These are phyloP conservation scores for Tineola bisselliella DNA, from an alignment of 2,888 invertebrate species.

Conservation along the genomic window DNA sequence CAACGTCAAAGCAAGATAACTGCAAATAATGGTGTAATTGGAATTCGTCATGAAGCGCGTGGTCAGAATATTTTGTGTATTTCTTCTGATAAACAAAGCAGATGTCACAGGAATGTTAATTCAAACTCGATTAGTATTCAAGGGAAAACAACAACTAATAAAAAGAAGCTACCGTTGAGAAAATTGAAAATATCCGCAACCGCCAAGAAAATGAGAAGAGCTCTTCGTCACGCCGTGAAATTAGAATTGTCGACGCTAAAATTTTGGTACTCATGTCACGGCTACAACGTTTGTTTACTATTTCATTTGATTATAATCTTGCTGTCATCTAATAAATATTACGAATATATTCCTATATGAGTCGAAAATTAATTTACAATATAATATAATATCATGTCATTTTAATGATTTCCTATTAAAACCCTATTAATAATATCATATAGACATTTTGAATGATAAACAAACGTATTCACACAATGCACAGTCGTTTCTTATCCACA, in stretches of 20 bases:
- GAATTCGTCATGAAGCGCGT: not conserved
- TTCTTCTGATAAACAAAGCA: constrained; percentile 17
- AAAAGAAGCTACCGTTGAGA: constrained; percentile 55
- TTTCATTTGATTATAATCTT: constrained; percentile 42
- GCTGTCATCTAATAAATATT: not conserved
- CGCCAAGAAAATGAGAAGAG: constrained; percentile 58
- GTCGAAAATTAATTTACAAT: too few species aligned
- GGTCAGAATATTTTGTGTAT: not conserved
- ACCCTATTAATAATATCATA: too few species aligned
- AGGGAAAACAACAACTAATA: constrained; percentile 63
- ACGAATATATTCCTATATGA: not conserved
- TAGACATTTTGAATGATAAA: too few species aligned
- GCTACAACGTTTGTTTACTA: constrained; percentile 50
- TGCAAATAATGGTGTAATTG: not conserved
- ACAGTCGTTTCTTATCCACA: too few species aligned
- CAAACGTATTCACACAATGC: too few species aligned
- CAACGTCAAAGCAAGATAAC: not conserved
- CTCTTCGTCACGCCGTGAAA: constrained; percentile 58
- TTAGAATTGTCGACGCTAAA: constrained; percentile 39
- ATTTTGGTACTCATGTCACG: constrained; percentile 45
- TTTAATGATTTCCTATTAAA: too few species aligned
- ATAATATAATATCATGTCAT: too few species aligned
- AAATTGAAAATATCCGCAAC: constrained; percentile 67
- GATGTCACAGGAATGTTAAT: constrained; percentile 52
- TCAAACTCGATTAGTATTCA: constrained; percentile 53